Evolutionary conservation across 2,797 vertebrate species (phyloP), one percentile per base, ranked within the genome.

Genomic region (Chrosomus eos): DNA sequence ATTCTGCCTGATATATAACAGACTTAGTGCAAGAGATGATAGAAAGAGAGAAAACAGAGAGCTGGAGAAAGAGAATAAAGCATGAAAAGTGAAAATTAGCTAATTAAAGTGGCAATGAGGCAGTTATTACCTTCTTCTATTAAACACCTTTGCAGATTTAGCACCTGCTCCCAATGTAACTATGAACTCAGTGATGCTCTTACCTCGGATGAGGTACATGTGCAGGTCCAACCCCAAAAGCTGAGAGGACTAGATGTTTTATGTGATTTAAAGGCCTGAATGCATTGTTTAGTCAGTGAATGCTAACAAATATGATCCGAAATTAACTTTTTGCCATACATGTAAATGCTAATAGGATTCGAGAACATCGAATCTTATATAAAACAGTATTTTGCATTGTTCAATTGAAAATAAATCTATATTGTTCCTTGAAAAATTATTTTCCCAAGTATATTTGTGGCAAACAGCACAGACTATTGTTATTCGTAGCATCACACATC

Each of bases 71-170:
- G 74, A 4, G 26, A 81, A 43, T 51, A 75, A 87, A 77, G 84
- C 70, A 64, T 83, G 11, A n/a, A 64, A 48, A 68, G 58, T 64
- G 48, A 74, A 31, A 64, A 26, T 48, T 36, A 72, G 55, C 43
- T 38, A 38, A 62, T 11, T 23, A 4, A 62, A 48, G n/a, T 40
- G 28, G 21, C 10, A 84, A 70, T 60, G 33, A 31, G 14, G 23
- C 48, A 23, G 38, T 36, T 40, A 55, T 70, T 43, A 26, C 26
- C n/a, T 82, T 66, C 67, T 71, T 26, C n/a, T 81, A 75, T 77
- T 64, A 58, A 82, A 76, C 33, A 28, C 43, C 75, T 66, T 55
- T 11, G 62, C 53, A 80, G 83, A 71, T 80, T 77, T 76, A 82
- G 60, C 70, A 71, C 70, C 62, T 68, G 76, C 70, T 75, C 76